Evolutionary conservation across 2,888 invertebrate genomes (phyloP), one percentile per base, ranked within the genome.

Genomic region (Tipula confusa): DNA sequence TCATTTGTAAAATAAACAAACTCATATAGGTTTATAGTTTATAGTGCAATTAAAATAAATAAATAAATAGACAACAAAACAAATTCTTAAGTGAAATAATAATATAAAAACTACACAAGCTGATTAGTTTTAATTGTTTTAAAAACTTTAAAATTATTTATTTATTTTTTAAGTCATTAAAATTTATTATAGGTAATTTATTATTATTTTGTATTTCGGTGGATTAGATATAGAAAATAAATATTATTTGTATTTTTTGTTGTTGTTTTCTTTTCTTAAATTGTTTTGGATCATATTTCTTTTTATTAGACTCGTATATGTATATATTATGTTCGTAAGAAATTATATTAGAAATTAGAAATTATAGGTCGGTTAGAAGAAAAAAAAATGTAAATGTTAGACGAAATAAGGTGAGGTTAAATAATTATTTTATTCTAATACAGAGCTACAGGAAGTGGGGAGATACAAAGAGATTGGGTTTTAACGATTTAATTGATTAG

Each of bases 11-110:
- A 64, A 64, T 64, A 64, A 64, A 64, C 24, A 64, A 64, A 64
- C 64, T 64, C 64, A 64, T 24, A 64, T 64, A 64, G 64, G 64
- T 64, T 64, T 64, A 64, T 64, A 64, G 64, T 64, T 64, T 64
- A 64, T 64, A 64, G 64, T 64, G 64, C 64, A 64, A 64, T 64
- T 64, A 64, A 64, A 64, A 24, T 1, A 64, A 24, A 64, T 24
- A 64, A 64, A 64, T 64, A 64, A 64, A 64, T 24, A 64, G 24
- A 64, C 64, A 64, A 64, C 24, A 18, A 64, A 64, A 64, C 64
- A 64, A 64, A 64, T 64, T 64, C 64, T 11, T 64, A 64, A 64
- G 64, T 64, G 64, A 64, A 64, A 64, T 15, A 43, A 1, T 9
- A 33, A 24, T 24, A 64, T 64, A 9, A 64, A 64, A 38, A 64